phyloP scores from a whole-genome alignment of 64 coral and sea anemone genomes.

The Stichodactyla mertensii region DNA sequence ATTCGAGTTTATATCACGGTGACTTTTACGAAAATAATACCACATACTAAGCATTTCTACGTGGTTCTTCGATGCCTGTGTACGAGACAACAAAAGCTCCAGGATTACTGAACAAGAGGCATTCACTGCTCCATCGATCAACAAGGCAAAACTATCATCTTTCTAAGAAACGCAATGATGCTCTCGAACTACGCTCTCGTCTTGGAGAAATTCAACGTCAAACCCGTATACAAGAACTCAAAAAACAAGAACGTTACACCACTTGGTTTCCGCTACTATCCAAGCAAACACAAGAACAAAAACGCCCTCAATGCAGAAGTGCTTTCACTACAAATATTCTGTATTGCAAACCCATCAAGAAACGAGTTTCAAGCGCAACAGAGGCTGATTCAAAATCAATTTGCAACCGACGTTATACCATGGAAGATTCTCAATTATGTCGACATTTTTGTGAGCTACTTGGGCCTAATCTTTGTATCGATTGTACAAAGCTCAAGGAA shows the following conservation, averaged over 20 bases:
- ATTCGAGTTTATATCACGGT: background rate
- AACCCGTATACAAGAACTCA: background rate
- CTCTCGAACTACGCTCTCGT: background rate
- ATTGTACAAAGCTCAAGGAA: constrained; percentile 46
- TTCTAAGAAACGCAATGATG: background rate
- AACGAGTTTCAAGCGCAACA: background rate
- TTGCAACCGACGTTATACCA: background rate
- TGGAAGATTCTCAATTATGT: constrained; percentile 4
- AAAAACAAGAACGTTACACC: background rate
- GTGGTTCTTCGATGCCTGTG: background rate
- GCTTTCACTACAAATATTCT: background rate
- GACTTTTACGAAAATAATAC: background rate
- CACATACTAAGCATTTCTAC: background rate
- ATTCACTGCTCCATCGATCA: background rate
- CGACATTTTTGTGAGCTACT: constrained; percentile 83
- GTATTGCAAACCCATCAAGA: constrained; percentile 6
- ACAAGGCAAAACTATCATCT: background rate
- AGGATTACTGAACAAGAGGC: background rate
- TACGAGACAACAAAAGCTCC: background rate
- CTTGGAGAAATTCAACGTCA: background rate
- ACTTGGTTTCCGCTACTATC: background rate
- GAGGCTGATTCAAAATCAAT: background rate
- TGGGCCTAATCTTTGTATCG: constrained; percentile 74
- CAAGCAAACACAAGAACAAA: background rate
- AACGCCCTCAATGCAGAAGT: background rate